A percentile compares a stretch with the other conserved stretches of the same genome.
Evolutionary conservation across 2,797 vertebrate species (phyloP).

Genomic region (Craterocephalus amniculus): DNA sequence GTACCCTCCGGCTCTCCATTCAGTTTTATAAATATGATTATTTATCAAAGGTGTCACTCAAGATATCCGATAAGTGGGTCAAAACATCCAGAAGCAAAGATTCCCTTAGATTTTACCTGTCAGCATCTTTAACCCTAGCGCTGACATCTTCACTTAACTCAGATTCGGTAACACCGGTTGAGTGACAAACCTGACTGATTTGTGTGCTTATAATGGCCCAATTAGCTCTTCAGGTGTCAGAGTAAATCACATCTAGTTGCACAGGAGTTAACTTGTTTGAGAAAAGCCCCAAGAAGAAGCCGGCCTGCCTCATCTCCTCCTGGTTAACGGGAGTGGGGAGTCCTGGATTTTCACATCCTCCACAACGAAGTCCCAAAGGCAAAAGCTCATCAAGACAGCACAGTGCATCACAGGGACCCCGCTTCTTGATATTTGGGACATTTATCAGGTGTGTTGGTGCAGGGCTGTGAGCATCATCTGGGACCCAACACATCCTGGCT

Average conservation of each 20-base stretch:
- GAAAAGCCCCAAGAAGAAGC: background rate
- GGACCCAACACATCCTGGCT: background rate
- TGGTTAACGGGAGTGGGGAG: background rate
- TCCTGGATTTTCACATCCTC: background rate
- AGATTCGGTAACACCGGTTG: conserved; percentile 47
- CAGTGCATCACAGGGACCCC: background rate
- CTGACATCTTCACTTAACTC: conserved; percentile 21
- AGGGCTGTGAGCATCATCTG: background rate
- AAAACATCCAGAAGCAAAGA: conserved; percentile 24
- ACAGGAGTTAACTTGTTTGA: conserved; percentile 27
- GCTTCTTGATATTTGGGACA: background rate
- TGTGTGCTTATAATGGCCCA: conserved; percentile 38
- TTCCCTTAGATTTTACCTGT: background rate
- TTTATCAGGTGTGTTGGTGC: conserved; percentile 3
- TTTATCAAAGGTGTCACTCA: conserved; percentile 59
- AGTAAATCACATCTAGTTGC: conserved; percentile 10
- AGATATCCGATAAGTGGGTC: conserved; percentile 51
- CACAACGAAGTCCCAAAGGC: conserved; percentile 1
- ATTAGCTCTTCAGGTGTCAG: conserved; percentile 37
- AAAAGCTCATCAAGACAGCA: background rate
- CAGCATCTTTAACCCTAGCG: conserved; percentile 9
- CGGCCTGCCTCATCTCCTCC: background rate
- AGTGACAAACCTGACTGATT: conserved; percentile 50
- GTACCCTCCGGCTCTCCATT: conserved; percentile 20
- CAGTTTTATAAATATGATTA: conserved; percentile 53